A percentile compares a stretch with the other conserved stretches of the same genome.
phyloP scores from a whole-genome alignment of 2,113 vertebrate genomes.

The Daphoenositta chrysoptera region DNA sequence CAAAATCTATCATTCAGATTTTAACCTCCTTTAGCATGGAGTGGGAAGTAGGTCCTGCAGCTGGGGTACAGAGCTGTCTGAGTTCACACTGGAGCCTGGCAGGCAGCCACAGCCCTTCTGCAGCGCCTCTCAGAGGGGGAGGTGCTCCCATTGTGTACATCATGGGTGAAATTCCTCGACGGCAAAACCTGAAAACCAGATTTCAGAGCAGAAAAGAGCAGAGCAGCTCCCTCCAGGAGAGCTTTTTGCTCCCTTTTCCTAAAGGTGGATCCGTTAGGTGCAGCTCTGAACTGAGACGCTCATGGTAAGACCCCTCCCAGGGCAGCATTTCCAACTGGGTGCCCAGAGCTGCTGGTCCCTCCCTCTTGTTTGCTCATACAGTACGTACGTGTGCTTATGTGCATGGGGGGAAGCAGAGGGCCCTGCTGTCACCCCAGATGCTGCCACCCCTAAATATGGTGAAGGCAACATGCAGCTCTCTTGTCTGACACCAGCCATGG shows the following conservation, averaged over 20 bases:
- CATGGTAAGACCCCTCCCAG: background rate
- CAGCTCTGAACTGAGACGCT: background rate
- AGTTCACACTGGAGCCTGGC: background rate
- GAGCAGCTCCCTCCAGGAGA: background rate
- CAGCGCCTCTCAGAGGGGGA: accelerated
- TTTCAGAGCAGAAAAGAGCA: background rate
- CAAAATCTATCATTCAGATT: background rate
- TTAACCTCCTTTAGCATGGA: background rate
- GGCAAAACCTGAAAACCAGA: background rate
- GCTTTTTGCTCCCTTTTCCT: background rate
- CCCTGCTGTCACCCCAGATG: background rate
- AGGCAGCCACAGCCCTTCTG: background rate
- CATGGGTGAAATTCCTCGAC: accelerated
- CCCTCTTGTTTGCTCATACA: background rate
- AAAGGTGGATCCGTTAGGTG: background rate
- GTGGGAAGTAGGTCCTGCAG: background rate
- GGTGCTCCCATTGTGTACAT: accelerated
- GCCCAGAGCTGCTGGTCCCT: background rate
- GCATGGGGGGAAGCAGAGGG: background rate
- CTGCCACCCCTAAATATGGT: background rate
- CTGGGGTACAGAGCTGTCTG: background rate
- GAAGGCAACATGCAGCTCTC: background rate
- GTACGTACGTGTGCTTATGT: accelerated
- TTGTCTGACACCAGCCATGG: background rate
- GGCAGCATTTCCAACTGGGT: background rate